Evolutionary conservation across 2,888 invertebrate genomes (phyloP), one percentile per base, ranked within the genome.

Genomic region (Pristionchus mayeri): DNA sequence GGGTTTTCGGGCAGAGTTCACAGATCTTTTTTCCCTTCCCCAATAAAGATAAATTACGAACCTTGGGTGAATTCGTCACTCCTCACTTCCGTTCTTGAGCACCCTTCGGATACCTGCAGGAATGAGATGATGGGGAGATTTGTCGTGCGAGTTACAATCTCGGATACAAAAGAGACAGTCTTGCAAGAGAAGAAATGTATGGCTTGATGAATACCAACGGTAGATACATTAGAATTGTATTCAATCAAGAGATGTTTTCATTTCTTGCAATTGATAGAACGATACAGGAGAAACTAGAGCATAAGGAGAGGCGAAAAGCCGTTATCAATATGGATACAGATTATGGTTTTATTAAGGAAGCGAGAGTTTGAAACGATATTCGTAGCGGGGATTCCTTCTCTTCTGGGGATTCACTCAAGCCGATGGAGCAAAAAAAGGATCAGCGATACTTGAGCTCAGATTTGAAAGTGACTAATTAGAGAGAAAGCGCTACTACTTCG

Each of bases 321-420:
- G 6, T 34, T 44, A 44, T 44, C 40, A 71, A 71, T 71, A 71
- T 40, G 37, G 67, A 37, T 67, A 37, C 21, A 44, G 71, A 24
- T n/a, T 18, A 71, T n/a, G 71, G 71, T 44, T 71, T 54, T 44
- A 44, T 24, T 6, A n/a, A 37, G 16, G 67, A 21, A 11, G 71
- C 13, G 40, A 44, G 44, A 71, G 40, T 71, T 71, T 71, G 71
- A 71, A 71, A 71, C 71, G 71, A 71, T 71, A 71, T 71, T 71
- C 40, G 13, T 3, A 18, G 18, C 67, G 40, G 40, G 71, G 71
- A 24, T 71, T 71, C 71, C 24, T 13, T 6, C 6, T 40, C 71
- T 27, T 37, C 3, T 6, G 44, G 44, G 71, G 71, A 40, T 71
- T 71, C 71, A 16, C 24, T 44, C 13, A 13, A 18, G 13, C 34